A percentile compares a stretch with the other conserved stretches of the same genome.
Evolutionary conservation across 2,888 invertebrate genomes (phyloP).

Genomic region (Drosophila melanocephala): DNA sequence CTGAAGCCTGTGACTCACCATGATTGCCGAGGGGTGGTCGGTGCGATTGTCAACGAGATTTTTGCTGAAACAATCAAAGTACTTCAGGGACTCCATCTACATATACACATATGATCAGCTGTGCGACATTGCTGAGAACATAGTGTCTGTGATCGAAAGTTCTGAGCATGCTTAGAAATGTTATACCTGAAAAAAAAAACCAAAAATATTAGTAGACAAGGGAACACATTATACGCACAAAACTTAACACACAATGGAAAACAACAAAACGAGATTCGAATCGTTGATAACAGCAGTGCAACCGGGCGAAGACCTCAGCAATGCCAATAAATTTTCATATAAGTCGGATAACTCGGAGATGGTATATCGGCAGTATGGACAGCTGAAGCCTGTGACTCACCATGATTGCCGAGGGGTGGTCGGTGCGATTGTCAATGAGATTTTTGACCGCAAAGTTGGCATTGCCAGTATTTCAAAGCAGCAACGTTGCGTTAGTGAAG

Average conservation of each 20-base stretch:
- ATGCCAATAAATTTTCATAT: conserved; percentile 15
- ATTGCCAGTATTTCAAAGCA: conserved; percentile 18
- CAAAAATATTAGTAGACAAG: not conserved
- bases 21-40: conserved; percentile 35
- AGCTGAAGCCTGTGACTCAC: conserved; percentile 11
- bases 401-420: conserved; percentile 36
- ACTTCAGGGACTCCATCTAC: conserved; percentile 67
- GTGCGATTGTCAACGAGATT: conserved; percentile 37
- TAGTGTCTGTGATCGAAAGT: conserved; percentile 78
- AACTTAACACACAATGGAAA: conserved; percentile 1
- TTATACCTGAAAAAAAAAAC: not conserved
- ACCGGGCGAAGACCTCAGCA: not conserved
- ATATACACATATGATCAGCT: conserved; percentile 68
- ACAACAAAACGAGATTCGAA: not conserved
- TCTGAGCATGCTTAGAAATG: conserved; percentile 29
- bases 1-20: conserved; percentile 14
- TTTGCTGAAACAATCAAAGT: conserved; percentile 52
- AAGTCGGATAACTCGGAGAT: conserved; percentile 21
- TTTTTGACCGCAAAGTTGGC: conserved; percentile 34
- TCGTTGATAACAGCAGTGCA: conserved; percentile 15
- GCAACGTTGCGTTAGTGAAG: conserved; percentile 7
- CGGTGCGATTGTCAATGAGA: conserved; percentile 28
- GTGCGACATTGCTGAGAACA: conserved; percentile 73
- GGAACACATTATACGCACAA: not conserved
- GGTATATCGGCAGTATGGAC: accelerated